Evolutionary conservation across 92 coral and sea anemone genomes (phyloP).

Genomic region (Blastomussa wellsi): DNA sequence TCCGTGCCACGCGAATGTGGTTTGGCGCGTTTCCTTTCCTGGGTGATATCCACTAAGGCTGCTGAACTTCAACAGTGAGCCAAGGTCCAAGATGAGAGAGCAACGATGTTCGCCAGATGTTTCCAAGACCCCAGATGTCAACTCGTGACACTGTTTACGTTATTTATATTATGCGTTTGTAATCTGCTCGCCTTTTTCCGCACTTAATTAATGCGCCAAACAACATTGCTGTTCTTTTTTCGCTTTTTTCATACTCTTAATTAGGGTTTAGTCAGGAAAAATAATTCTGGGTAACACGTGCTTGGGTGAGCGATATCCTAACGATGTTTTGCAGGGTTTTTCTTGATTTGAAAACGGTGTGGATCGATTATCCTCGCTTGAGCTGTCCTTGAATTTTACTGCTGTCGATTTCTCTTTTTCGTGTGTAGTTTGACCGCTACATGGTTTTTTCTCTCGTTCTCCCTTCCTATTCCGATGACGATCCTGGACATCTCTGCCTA

Average conservation of each 20-base stretch:
- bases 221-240: background rate
- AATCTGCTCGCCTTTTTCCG: background rate
- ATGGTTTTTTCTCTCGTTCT: background rate
- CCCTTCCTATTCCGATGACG: background rate
- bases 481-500: constrained; percentile 24
- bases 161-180: background rate
- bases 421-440: background rate
- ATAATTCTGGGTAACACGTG: constrained; percentile 31
- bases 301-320: background rate
- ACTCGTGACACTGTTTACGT: background rate
- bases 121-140: background rate
- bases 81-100: background rate
- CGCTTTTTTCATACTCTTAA: background rate
- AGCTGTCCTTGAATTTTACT: background rate
- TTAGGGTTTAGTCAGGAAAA: background rate
- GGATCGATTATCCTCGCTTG: constrained; percentile 6
- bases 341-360: background rate
- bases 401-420: background rate
- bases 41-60: background rate
- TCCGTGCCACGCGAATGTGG: background rate
- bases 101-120: constrained; percentile 4
- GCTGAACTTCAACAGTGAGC: background rate
- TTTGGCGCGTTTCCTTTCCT: background rate
- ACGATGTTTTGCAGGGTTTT: too few species aligned
- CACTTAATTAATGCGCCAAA: background rate